phyloP scores from a whole-genome alignment of 2,888 invertebrate genomes.

The Patella depressa region DNA sequence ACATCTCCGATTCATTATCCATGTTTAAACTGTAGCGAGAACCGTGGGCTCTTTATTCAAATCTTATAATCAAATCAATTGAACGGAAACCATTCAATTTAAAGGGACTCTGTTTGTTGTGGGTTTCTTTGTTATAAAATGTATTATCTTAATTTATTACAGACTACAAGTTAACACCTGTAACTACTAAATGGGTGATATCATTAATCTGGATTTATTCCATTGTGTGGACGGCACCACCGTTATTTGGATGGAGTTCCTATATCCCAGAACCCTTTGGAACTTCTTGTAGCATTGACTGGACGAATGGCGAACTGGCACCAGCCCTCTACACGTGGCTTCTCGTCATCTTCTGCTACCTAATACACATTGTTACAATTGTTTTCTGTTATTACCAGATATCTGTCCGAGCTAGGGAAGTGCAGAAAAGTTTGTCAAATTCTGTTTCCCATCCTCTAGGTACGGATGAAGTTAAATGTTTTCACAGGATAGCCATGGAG shows the following conservation, averaged over 20 bases:
- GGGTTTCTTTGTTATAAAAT: too few relatives aligned
- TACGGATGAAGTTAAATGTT: background rate
- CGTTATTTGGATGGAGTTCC: slow-evolving; percentile 36
- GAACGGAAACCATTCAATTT: too few relatives aligned
- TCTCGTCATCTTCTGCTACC: slow-evolving; percentile 32
- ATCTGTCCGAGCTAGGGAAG: background rate
- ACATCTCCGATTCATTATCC: too few relatives aligned
- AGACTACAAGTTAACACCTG: slow-evolving; percentile 21
- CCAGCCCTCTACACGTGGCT: slow-evolving; percentile 29
- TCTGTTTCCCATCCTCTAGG: background rate
- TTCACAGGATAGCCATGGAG: slow-evolving; percentile 18
- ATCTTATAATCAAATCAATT: too few relatives aligned
- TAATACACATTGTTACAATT: slow-evolving; percentile 28
- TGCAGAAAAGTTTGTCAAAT: background rate
- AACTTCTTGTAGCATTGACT: slow-evolving; percentile 40
- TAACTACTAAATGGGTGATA: slow-evolving; percentile 17
- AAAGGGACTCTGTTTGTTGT: too few relatives aligned
- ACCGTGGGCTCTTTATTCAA: too few relatives aligned
- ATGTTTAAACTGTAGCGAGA: too few relatives aligned
- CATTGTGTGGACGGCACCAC: slow-evolving; percentile 29
- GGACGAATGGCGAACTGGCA: slow-evolving; percentile 18
- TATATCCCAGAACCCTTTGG: slow-evolving; percentile 38
- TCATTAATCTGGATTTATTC: slow-evolving; percentile 29
- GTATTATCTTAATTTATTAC: background rate
- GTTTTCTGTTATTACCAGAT: slow-evolving; percentile 30